Conservation (phyloP, 1,140 invertebrate genomes). For the Delia radicum region DNA sequence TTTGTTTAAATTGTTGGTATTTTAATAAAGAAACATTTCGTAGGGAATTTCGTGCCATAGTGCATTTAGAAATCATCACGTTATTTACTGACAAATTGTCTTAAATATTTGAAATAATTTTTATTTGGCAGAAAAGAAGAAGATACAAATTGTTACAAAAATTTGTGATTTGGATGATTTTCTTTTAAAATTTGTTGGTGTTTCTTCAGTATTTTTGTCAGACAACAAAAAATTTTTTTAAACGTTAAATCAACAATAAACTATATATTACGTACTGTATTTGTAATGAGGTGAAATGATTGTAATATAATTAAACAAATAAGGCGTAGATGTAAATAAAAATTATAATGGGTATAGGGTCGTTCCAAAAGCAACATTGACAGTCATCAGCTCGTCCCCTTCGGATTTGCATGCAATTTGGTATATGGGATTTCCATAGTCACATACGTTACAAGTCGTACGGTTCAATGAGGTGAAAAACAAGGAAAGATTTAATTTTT, state of each 20-base stretch:
- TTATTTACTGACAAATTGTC: slow-evolving; percentile 56
- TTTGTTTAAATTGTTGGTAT: background rate
- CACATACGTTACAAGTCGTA: too few species aligned
- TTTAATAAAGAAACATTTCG: background rate
- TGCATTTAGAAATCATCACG: slow-evolving; percentile 21
- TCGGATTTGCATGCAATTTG: too few species aligned
- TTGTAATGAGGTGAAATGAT: background rate
- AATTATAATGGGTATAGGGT: background rate
- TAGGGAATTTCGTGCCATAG: background rate
- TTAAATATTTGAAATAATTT: slow-evolving; percentile 45
- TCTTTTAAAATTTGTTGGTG: background rate
- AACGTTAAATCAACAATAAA: slow-evolving; percentile 2
- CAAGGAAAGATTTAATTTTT: too few species aligned
- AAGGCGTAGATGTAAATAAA: background rate
- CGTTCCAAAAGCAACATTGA: too few species aligned
- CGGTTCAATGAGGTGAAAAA: too few species aligned
- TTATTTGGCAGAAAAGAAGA: background rate
- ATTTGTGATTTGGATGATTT: background rate
- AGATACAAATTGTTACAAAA: background rate
- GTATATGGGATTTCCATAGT: too few species aligned
- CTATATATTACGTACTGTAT: background rate
- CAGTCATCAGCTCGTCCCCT: too few species aligned
- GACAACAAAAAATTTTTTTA: background rate
- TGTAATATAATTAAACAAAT: slow-evolving; percentile 5
- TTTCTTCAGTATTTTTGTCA: background rate